Conservation (phyloP, 2,888 invertebrate species). For the Parnassius glacialis region DNA sequence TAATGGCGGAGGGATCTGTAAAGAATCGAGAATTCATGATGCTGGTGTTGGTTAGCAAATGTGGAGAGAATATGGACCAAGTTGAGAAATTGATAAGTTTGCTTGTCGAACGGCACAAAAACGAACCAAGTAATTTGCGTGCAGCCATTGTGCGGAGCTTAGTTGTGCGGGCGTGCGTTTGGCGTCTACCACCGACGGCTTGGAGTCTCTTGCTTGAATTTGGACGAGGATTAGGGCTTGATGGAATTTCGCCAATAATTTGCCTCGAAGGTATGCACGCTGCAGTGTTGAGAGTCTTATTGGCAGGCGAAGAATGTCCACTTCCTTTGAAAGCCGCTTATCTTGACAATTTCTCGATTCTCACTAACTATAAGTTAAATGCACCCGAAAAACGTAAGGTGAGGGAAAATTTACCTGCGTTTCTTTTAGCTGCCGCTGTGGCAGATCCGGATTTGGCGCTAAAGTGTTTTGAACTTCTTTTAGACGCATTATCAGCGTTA, state of each 20-base stretch:
- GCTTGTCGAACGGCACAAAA: slow-evolving; percentile 44
- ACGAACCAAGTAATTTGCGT: slow-evolving; percentile 54
- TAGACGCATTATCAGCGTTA: slow-evolving; percentile 44
- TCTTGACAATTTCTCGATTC: slow-evolving; percentile 43
- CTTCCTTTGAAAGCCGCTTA: slow-evolving; percentile 40
- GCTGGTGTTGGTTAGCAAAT: slow-evolving; percentile 62
- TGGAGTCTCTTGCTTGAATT: slow-evolving; percentile 53
- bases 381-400: slow-evolving; percentile 41
- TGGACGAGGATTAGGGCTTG: slow-evolving; percentile 53
- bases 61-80: slow-evolving; percentile 46
- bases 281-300: slow-evolving; percentile 48
- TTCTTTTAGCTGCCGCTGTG: slow-evolving; percentile 37
- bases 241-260: slow-evolving; percentile 45
- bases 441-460: slow-evolving; percentile 28
- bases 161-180: slow-evolving; percentile 52
- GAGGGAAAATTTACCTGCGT: slow-evolving; percentile 33
- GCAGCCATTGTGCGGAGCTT: slow-evolving; percentile 59
- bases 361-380: slow-evolving; percentile 48
- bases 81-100: slow-evolving; percentile 45
- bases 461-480: slow-evolving; percentile 34
- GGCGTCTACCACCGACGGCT: slow-evolving; percentile 49
- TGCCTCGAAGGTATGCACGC: slow-evolving; percentile 60
- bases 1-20: slow-evolving; percentile 43
- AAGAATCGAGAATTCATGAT: slow-evolving; percentile 57
- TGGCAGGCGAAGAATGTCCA: slow-evolving; percentile 35